Percentiles rank a stretch among this genome's conserved stretches.
Evolutionary conservation across 2,888 invertebrate species (phyloP).

Genomic region (Papilio elwesi): DNA sequence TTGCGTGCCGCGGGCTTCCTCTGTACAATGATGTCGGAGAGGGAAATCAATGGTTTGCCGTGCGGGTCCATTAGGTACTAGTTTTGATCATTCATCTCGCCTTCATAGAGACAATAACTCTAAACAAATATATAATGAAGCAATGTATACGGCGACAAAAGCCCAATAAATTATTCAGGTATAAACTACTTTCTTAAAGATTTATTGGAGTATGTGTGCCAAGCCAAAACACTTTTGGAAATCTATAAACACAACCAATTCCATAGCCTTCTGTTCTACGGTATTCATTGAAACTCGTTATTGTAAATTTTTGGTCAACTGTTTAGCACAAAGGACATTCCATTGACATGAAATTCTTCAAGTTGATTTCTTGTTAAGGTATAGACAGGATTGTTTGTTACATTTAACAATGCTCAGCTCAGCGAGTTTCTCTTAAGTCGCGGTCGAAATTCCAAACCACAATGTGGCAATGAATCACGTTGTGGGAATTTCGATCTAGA

Average conservation of each 20-base stretch:
- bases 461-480: not conserved
- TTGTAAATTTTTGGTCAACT: not conserved
- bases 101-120: too few relatives aligned
- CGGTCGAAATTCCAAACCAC: slow-evolving; percentile 1
- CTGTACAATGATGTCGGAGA: slow-evolving; percentile 14
- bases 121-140: too few relatives aligned
- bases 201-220: too few relatives aligned
- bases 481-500: not conserved
- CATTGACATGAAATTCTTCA: not conserved
- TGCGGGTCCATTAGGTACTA: slow-evolving; percentile 16
- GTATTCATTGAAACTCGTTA: too few relatives aligned
- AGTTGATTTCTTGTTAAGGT: not conserved
- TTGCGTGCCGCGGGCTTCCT: slow-evolving; percentile 21
- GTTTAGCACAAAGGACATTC: not conserved
- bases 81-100: slow-evolving; percentile 3
- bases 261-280: too few relatives aligned
- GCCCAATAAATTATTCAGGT: too few relatives aligned
- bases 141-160: too few relatives aligned
- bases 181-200: too few relatives aligned
- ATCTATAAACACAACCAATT: too few relatives aligned
- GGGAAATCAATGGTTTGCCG: slow-evolving; percentile 24
- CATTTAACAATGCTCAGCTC: not conserved
- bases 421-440: slow-evolving; percentile 5
- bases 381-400: not conserved
- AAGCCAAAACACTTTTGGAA: too few relatives aligned